A percentile compares a stretch with the other conserved stretches of the same genome.
Evolutionary conservation across 2,113 vertebrate genomes (phyloP).

Genomic region (Pavo muticus): DNA sequence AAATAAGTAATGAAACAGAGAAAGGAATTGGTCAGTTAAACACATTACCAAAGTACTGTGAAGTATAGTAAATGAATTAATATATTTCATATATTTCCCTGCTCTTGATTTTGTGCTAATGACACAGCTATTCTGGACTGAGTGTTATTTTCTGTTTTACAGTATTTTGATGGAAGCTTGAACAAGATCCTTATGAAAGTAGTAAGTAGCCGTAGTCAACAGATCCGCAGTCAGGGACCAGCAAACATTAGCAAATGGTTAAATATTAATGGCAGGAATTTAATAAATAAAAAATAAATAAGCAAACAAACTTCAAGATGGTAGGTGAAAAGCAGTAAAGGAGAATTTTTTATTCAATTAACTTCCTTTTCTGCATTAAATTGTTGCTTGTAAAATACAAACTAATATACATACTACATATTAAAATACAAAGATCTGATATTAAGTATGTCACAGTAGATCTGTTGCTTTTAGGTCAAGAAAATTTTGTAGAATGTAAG

Average conservation of each 20-base stretch:
- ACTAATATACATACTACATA: not conserved
- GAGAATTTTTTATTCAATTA: not conserved
- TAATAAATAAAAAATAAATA: not conserved
- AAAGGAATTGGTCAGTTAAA: not conserved
- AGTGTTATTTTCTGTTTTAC: not conserved
- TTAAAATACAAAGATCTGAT: not conserved
- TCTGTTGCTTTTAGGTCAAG: not conserved
- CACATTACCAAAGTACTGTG: not conserved
- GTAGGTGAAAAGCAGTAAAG: not conserved
- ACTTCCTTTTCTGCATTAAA: not conserved
- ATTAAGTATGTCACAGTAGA: not conserved
- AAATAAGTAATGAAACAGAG: not conserved
- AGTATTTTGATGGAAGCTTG: not conserved
- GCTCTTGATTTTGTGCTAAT: not conserved
- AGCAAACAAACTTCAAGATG: not conserved
- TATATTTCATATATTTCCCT: not conserved
- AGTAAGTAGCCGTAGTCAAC: not conserved
- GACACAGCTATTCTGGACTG: not conserved
- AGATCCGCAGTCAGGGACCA: not conserved
- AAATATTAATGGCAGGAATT: not conserved
- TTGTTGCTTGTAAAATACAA: not conserved
- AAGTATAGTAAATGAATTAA: not conserved
- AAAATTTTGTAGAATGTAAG: not conserved
- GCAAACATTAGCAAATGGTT: not conserved
- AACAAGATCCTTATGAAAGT: not conserved